phyloP scores from a whole-genome alignment of 2,797 vertebrate genomes.

The Platyrinchus mystaceus region DNA sequence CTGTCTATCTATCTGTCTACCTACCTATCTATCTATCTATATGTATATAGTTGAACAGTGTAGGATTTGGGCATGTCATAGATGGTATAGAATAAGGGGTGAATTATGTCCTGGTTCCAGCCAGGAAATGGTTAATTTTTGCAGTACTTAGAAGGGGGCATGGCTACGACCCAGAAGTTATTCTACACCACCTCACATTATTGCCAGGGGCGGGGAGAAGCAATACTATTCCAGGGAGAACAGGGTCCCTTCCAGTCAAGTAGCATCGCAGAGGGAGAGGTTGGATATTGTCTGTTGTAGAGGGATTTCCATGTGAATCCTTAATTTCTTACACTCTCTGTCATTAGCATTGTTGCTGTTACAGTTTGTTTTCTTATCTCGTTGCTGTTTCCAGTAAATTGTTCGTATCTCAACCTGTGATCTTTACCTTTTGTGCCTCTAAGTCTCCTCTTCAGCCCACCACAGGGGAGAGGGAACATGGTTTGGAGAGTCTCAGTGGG shows the following conservation, averaged over 20 bases:
- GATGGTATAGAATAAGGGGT: background rate
- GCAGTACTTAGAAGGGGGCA: background rate
- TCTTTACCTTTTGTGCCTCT: background rate
- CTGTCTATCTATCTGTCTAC: background rate
- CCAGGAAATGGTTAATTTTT: background rate
- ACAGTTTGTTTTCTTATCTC: background rate
- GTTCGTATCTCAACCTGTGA: background rate
- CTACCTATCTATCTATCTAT: too few relatives aligned
- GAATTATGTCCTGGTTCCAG: background rate
- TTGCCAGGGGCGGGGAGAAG: background rate
- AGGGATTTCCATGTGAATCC: background rate
- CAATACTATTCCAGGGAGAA: background rate
- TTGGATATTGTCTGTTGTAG: background rate
- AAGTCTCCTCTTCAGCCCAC: background rate
- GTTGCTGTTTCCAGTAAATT: background rate
- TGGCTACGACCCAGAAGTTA: background rate
- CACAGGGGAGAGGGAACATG: background rate
- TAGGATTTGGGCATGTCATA: background rate
- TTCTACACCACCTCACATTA: background rate
- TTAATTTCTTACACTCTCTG: background rate
- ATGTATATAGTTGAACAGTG: background rate
- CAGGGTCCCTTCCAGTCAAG: rapidly evolving
- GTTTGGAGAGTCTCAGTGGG: background rate
- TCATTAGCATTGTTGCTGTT: background rate
- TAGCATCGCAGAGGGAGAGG: rapidly evolving